phyloP scores from a whole-genome alignment of 2,888 invertebrate genomes.

The Conus canariensis region DNA sequence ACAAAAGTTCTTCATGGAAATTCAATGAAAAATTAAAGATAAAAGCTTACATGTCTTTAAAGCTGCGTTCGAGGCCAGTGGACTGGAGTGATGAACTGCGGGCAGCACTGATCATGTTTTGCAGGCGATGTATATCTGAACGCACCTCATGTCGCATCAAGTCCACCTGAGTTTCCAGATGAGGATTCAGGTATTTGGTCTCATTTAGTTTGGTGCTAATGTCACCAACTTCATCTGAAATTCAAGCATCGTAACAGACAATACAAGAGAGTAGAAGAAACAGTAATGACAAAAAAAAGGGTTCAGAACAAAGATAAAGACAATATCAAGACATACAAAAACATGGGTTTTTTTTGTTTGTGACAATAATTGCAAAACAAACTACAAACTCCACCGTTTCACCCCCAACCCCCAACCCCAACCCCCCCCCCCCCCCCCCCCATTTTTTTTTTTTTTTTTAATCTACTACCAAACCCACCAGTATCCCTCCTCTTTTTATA shows the following conservation, averaged over 20 bases:
- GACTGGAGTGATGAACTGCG: constrained; percentile 9
- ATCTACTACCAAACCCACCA: too few relatives aligned
- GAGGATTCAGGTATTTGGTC: constrained; percentile 3
- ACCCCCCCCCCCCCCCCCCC: too few relatives aligned
- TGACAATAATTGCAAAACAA: too few relatives aligned
- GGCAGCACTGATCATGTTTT: constrained; percentile 21
- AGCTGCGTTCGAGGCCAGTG: constrained; percentile 20
- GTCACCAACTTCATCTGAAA: constrained; percentile 35
- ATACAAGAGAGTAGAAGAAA: not conserved
- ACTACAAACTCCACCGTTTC: too few relatives aligned
- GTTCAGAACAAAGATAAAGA: too few relatives aligned
- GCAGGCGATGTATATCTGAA: constrained; percentile 35
- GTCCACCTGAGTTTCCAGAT: constrained; percentile 38
- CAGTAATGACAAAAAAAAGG: not conserved
- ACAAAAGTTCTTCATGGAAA: too few relatives aligned
- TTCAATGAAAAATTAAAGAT: too few relatives aligned
- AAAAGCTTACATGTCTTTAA: constrained; percentile 33
- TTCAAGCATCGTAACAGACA: not conserved
- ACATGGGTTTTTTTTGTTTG: too few relatives aligned
- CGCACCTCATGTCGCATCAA: constrained; percentile 36
- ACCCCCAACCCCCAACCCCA: too few relatives aligned
- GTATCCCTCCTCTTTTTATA: too few relatives aligned
- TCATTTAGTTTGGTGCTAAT: constrained; percentile 10
- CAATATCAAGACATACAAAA: too few relatives aligned
- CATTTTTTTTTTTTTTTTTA: too few relatives aligned